Conservation (phyloP, 1,140 invertebrate genomes). For the Drosophila lacertosa region DNA sequence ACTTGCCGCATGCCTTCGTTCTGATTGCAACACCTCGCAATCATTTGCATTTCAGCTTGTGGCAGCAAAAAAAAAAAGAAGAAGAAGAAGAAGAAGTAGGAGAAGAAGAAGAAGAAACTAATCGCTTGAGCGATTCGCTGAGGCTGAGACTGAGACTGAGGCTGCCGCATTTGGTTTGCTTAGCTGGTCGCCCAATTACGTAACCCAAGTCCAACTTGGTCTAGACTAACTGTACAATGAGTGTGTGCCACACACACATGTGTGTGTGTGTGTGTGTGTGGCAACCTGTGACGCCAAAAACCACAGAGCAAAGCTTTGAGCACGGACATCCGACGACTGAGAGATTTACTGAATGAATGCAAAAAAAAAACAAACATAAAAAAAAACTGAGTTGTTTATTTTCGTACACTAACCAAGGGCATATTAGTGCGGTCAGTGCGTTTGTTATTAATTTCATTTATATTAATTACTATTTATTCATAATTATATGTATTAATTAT, state of each 20-base stretch:
- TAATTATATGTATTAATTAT: too few relatives aligned
- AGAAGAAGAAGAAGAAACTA: slow-evolving; percentile 26
- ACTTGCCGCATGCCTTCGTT: too few relatives aligned
- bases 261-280: slow-evolving; percentile 23
- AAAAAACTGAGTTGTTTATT: slow-evolving; percentile 13
- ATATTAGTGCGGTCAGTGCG: background rate
- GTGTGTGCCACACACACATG: slow-evolving; percentile 12
- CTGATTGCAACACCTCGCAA: too few relatives aligned
- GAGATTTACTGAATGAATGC: slow-evolving; percentile 52
- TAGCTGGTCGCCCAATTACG: slow-evolving; percentile 52
- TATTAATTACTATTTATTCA: too few relatives aligned
- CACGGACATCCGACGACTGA: slow-evolving; percentile 39
- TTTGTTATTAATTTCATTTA: too few relatives aligned
- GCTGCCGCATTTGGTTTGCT: slow-evolving; percentile 53
- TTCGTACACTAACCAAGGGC: background rate
- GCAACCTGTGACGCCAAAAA: slow-evolving; percentile 42
- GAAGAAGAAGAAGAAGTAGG: slow-evolving; percentile 10
- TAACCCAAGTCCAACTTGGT: slow-evolving; percentile 50
- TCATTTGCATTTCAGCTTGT: slow-evolving; percentile 47
- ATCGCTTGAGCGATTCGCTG: slow-evolving; percentile 68
- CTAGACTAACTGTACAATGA: slow-evolving; percentile 47
- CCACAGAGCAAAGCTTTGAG: slow-evolving; percentile 27
- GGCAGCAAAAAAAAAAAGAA: background rate
- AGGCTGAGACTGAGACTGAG: too few relatives aligned
- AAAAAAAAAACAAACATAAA: too few relatives aligned